phyloP scores from a whole-genome alignment of 2,113 vertebrate species.

The Sceloporus tristichus region DNA sequence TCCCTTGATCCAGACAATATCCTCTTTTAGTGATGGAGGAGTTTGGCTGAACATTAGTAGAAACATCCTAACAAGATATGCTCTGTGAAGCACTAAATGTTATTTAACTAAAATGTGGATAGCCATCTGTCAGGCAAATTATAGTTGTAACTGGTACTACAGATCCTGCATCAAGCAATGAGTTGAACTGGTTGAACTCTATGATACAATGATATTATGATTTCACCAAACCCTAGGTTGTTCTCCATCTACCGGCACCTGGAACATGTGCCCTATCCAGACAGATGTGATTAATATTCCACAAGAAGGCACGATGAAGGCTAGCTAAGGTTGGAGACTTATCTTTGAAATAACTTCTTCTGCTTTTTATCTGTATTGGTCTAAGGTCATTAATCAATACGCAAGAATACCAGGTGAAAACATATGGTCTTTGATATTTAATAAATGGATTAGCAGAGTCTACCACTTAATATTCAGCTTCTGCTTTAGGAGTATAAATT shows the following conservation, averaged over 20 bases:
- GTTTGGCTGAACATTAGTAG: no score
- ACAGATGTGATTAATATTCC: slow-evolving; percentile 31
- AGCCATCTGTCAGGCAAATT: no score
- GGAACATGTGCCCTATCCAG: background rate
- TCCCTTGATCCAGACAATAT: no score
- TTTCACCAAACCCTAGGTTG: background rate
- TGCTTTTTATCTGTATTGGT: slow-evolving; percentile 58
- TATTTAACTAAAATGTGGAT: no score
- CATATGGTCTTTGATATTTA: slow-evolving; percentile 82
- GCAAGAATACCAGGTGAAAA: slow-evolving; percentile 72
- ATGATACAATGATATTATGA: background rate
- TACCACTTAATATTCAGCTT: slow-evolving; percentile 76
- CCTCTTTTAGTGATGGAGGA: no score
- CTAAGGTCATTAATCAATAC: slow-evolving; percentile 77
- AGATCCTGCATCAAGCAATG: background rate
- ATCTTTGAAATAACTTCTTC: slow-evolving; percentile 41
- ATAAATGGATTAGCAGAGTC: slow-evolving; percentile 79
- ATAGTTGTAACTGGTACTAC: no score
- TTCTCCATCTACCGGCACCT: background rate
- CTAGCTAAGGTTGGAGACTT: slow-evolving; percentile 33
- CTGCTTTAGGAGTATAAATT: slow-evolving; percentile 78
- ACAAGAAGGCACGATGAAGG: slow-evolving; percentile 30
- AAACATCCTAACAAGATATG: no score
- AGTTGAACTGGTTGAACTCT: background rate
- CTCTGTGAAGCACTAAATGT: no score